These are phyloP conservation scores for Ahaetulla prasina DNA, from an alignment of 2,113 vertebrate genomes.

Conservation along the genomic window DNA sequence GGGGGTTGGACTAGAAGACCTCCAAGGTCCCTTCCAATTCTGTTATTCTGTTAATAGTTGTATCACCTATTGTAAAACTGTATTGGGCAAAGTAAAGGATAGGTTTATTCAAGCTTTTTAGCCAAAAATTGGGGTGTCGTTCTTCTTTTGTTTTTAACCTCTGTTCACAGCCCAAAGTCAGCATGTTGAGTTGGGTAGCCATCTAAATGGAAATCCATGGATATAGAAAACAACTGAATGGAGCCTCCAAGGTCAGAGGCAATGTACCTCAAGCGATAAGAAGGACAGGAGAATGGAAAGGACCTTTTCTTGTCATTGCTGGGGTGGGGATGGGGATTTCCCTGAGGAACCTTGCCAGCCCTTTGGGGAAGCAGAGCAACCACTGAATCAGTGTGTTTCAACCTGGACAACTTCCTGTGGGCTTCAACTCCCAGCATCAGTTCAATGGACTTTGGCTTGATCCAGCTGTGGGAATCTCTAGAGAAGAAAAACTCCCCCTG, in stretches of 20 bases:
- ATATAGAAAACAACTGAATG: background rate
- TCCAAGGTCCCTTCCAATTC: background rate
- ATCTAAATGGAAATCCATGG: background rate
- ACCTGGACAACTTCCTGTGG: background rate
- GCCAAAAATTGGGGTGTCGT: background rate
- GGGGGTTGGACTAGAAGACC: background rate
- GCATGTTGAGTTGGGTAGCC: background rate
- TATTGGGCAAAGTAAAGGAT: background rate
- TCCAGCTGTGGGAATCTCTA: background rate
- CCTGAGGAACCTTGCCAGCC: background rate
- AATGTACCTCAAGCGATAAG: background rate
- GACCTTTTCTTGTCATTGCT: background rate
- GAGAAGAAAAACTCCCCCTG: background rate
- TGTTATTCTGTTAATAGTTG: background rate
- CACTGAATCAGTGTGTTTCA: background rate
- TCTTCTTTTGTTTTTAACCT: background rate
- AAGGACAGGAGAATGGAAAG: background rate
- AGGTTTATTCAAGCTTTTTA: background rate
- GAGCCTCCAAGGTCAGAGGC: background rate
- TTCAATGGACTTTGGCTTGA: background rate
- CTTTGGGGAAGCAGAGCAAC: background rate
- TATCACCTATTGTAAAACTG: background rate
- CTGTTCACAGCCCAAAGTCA: background rate
- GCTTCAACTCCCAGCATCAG: background rate
- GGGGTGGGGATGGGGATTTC: background rate